Evolutionary conservation across 2,888 invertebrate genomes (phyloP).

Genomic region (Pheosia tremula): DNA sequence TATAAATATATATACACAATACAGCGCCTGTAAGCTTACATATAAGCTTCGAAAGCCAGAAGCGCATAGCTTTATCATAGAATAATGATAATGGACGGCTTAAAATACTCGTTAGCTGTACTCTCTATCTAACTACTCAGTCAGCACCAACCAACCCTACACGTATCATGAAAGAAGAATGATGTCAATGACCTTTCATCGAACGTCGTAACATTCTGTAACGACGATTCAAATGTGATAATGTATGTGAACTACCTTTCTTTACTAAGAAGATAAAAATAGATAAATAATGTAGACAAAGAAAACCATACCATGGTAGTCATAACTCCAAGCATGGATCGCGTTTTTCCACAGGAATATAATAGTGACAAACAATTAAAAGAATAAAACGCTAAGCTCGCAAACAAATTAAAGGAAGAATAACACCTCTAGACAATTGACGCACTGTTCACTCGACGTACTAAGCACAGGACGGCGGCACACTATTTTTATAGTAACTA

Average conservation of each 20-base stretch:
- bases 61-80: constrained; percentile 33
- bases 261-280: constrained; percentile 68
- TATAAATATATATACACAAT: constrained; percentile 28
- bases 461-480: constrained; percentile 81
- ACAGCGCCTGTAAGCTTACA: constrained; percentile 31
- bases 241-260: constrained; percentile 62
- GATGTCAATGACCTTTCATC: constrained; percentile 32
- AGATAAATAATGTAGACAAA: constrained; percentile 76
- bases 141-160: constrained; percentile 43
- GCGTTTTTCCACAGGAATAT: constrained; percentile 77
- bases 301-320: constrained; percentile 85
- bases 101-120: constrained; percentile 32
- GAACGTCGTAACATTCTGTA: constrained; percentile 42
- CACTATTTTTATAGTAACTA: constrained; percentile 49
- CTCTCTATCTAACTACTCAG: constrained; percentile 40
- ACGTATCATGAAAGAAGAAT: constrained; percentile 41
- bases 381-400: constrained; percentile 67
- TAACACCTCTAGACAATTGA: constrained; percentile 71
- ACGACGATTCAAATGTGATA: constrained; percentile 50
- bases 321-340: constrained; percentile 85
- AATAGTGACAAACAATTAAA: constrained; percentile 61
- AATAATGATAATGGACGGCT: constrained; percentile 30
- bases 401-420: constrained; percentile 70
- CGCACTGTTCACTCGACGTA: constrained; percentile 76
- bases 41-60: constrained; percentile 39